Evolutionary conservation across 2,888 invertebrate species (phyloP).

Genomic region (Marronus borbonicus): DNA sequence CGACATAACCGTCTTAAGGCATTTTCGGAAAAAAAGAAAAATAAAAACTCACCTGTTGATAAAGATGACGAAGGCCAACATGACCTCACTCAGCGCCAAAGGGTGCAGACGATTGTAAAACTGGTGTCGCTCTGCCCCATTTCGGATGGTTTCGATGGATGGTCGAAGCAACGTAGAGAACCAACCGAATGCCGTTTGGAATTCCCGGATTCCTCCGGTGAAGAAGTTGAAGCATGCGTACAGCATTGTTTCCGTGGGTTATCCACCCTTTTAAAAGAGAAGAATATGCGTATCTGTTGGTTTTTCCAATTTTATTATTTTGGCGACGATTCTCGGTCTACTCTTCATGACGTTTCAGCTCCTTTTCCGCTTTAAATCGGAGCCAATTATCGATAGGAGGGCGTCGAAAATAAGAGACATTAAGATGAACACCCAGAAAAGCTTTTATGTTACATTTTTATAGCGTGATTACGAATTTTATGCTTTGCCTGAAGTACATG

Average conservation of each 20-base stretch:
- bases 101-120: constrained; percentile 72
- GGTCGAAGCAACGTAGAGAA: constrained; percentile 11
- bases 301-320: neutral
- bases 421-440: neutral
- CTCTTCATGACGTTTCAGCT: neutral
- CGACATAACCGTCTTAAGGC: neutral
- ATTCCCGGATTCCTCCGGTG: constrained; percentile 42
- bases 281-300: neutral
- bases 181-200: neutral
- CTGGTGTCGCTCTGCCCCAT: constrained; percentile 74
- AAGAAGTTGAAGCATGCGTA: constrained; percentile 54
- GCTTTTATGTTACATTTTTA: neutral
- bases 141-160: constrained; percentile 59
- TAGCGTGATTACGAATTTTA: neutral
- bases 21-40: constrained; percentile 1
- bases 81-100: constrained; percentile 68
- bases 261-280: neutral
- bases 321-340: neutral
- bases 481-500: neutral
- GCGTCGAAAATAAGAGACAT: neutral
- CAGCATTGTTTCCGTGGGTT: neutral
- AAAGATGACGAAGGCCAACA: constrained; percentile 54
- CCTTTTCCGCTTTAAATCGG: neutral
- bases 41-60: constrained; percentile 50
- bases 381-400: neutral